Percentiles rank a stretch among this genome's conserved stretches.
Evolutionary conservation across 2,113 vertebrate genomes (phyloP).

Genomic region (Cavia porcellus): DNA sequence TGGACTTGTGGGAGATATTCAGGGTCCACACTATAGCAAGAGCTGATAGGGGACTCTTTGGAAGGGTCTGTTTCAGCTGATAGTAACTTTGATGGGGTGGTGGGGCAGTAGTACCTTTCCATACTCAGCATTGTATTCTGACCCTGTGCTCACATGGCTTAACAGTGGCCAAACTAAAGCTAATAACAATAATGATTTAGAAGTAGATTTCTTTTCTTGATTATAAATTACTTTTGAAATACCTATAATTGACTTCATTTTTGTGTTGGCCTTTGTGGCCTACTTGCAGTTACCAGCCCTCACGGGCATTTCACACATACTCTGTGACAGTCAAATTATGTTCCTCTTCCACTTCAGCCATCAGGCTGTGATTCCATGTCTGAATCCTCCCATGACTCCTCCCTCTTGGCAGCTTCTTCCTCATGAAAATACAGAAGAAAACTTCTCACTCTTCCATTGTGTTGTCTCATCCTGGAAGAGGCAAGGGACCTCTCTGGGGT

Average conservation of each 20-base stretch:
- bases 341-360: neutral
- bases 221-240: constrained; percentile 16
- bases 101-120: neutral
- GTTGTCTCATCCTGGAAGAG: neutral
- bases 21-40: neutral
- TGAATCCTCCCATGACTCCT: neutral
- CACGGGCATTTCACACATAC: neutral
- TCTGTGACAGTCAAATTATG: neutral
- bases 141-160: neutral
- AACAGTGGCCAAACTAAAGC: constrained; percentile 29
- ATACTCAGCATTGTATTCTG: neutral
- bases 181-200: constrained; percentile 32
- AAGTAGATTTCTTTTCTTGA: neutral
- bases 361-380: neutral
- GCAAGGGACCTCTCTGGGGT: neutral
- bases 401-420: neutral
- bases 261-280: neutral
- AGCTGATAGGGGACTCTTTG: neutral
- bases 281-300: neutral
- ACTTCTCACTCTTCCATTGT: neutral
- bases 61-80: neutral
- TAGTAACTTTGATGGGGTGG: neutral
- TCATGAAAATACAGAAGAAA: neutral
- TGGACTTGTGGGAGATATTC: neutral
- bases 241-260: neutral